Evolutionary conservation across 2,797 vertebrate species (phyloP), one percentile per base, ranked within the genome.

Genomic region (Podarcis siculus): DNA sequence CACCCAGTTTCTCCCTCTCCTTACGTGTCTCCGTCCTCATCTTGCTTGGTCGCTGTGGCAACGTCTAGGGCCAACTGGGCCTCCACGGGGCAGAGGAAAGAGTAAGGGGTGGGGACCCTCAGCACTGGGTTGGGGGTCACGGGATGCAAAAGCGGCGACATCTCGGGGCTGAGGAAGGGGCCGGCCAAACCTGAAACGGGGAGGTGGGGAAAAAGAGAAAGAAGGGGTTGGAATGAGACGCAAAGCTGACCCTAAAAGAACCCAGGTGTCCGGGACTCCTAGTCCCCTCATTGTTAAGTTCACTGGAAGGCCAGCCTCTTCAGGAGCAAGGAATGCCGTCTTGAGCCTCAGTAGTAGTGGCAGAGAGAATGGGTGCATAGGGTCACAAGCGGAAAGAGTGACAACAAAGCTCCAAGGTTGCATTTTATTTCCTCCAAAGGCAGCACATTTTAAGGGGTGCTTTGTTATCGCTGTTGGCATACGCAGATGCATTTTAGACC

Each of bases 11-110:
- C 39, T 19, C 91, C 42, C 32, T 25, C 8, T 12, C 5, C 97
- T 97, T 89, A 97, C 97, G 97, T 97, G 93, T 97, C 97, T 81
- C 97, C 97, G 0, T 97, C 97, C 83, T 97, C 96, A 72, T 97
- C 97, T 15, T 95, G 95, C 0, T 13, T 89, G 32, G 96, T 97
- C 42, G 97, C 97, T 81, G 92, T 89, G 49, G 95, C 95, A 12
- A 97, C 95, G 83, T 97, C 95, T 1, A 93, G 83, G 0, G 93
- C 93, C 32, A 96, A 84, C 2, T 89, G 91, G 2, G 95, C 90
- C 76, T 93, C 92, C 75, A 90, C 21, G 0, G 95, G 64, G 86
- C 72, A 93, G 61, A 95, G 37, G 85, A 94, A 42, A 76, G 94
- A 79, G 88, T 93, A 96, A 30, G 91, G 80, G 0, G 93, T n/a